phyloP scores from a whole-genome alignment of 2,113 vertebrate species.

The Anolis carolinensis region DNA sequence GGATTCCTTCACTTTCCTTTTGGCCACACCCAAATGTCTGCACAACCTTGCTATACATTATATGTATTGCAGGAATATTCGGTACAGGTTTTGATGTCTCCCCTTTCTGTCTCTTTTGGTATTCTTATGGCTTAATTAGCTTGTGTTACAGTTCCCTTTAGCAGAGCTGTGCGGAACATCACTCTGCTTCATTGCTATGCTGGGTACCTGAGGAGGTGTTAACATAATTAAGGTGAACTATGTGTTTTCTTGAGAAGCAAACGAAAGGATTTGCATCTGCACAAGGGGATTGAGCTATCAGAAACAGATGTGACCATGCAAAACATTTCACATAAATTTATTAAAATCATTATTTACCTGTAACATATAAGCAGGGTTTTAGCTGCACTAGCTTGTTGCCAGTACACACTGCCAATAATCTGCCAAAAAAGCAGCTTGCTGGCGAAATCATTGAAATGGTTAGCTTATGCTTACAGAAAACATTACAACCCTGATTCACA shows the following conservation, averaged over 20 bases:
- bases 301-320: slow-evolving; percentile 72
- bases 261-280: slow-evolving; percentile 56
- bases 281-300: slow-evolving; percentile 53
- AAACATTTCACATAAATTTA: slow-evolving; percentile 74
- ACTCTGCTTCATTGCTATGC: neutral
- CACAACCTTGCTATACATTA: neutral
- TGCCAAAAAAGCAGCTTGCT: slow-evolving; percentile 67
- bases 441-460: slow-evolving; percentile 60
- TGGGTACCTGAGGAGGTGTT: slow-evolving; percentile 58
- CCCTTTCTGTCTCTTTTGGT: slow-evolving; percentile 1
- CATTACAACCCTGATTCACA: slow-evolving; percentile 59
- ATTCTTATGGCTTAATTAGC: neutral
- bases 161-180: neutral
- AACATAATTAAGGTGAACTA: slow-evolving; percentile 63
- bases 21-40: neutral
- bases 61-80: neutral
- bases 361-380: slow-evolving; percentile 71
- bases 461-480: slow-evolving; percentile 61
- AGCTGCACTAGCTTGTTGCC: slow-evolving; percentile 59
- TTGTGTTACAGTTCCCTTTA: slow-evolving; percentile 19
- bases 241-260: slow-evolving; percentile 47
- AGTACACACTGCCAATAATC: slow-evolving; percentile 68
- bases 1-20: neutral
- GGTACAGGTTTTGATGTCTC: neutral
- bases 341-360: slow-evolving; percentile 77